phyloP scores from a whole-genome alignment of 2,888 invertebrate species.

The Chaetogeoica ovagalla region DNA sequence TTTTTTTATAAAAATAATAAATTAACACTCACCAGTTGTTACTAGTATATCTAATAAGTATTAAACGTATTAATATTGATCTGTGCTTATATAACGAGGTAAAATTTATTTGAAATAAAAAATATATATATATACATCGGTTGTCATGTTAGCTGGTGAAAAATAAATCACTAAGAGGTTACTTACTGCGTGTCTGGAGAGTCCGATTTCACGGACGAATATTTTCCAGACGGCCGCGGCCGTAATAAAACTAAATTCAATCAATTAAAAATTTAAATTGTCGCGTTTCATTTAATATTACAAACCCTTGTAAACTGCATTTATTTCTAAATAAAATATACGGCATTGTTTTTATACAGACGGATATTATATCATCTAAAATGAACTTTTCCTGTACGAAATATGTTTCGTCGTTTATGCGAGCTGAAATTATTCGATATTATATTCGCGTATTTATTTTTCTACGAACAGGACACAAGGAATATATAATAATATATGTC shows the following conservation, averaged over 20 bases:
- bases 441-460: too few relatives aligned
- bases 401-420: too few relatives aligned
- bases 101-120: constrained; percentile 1
- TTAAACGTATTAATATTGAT: too few relatives aligned
- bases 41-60: too few relatives aligned
- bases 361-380: background rate
- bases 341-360: background rate
- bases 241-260: constrained; percentile 32
- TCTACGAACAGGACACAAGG: too few relatives aligned
- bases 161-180: constrained; percentile 14
- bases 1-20: too few relatives aligned
- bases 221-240: background rate
- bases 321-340: background rate
- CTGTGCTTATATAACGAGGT: background rate
- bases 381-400: background rate
- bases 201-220: constrained; percentile 6
- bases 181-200: constrained; percentile 3
- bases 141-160: background rate
- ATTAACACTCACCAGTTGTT: too few relatives aligned
- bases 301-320: background rate
- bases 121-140: background rate
- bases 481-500: too few relatives aligned
- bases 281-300: background rate
- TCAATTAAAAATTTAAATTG: constrained; percentile 24
- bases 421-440: too few relatives aligned